Conservation (phyloP, 2,113 vertebrate species). For the Nerophis lumbriciformis region DNA sequence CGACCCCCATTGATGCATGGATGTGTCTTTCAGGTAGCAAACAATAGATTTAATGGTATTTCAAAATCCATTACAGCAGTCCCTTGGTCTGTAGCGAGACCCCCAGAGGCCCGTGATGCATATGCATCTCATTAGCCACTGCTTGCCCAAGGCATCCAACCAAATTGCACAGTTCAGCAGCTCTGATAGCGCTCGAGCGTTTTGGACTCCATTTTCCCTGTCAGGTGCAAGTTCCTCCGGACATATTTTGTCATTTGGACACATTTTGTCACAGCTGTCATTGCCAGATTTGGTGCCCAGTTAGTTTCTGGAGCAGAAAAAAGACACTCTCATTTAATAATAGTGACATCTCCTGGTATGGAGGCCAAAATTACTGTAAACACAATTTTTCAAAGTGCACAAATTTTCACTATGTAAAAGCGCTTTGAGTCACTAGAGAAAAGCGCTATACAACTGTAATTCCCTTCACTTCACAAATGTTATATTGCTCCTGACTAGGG, state of each 20-base stretch:
- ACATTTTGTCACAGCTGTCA: constrained; percentile 8
- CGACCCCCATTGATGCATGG: constrained; percentile 12
- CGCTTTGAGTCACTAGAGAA: too few species aligned
- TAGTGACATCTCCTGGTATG: neutral
- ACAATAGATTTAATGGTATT: neutral
- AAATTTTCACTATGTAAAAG: too few species aligned
- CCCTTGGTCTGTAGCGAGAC: constrained; percentile 26
- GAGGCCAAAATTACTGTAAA: neutral
- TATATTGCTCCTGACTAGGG: neutral
- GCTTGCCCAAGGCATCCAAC: constrained; percentile 47
- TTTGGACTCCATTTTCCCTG: constrained; percentile 37
- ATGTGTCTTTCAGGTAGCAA: constrained; percentile 17
- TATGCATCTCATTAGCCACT: constrained; percentile 56
- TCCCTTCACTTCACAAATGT: neutral
- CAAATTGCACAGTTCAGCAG: constrained; percentile 59
- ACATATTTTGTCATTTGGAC: constrained; percentile 23
- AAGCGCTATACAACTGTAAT: too few species aligned
- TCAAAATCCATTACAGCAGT: neutral
- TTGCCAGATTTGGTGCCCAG: constrained; percentile 8
- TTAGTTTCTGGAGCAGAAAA: constrained; percentile 1
- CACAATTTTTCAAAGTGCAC: too few species aligned
- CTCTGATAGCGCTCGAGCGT: constrained; percentile 46
- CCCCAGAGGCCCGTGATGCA: constrained; percentile 27
- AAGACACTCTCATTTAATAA: neutral
- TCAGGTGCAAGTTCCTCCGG: constrained; percentile 43